Evolutionary conservation across 2,888 invertebrate species (phyloP), one percentile per base, ranked within the genome.

Genomic region (Conchocele bisecta): DNA sequence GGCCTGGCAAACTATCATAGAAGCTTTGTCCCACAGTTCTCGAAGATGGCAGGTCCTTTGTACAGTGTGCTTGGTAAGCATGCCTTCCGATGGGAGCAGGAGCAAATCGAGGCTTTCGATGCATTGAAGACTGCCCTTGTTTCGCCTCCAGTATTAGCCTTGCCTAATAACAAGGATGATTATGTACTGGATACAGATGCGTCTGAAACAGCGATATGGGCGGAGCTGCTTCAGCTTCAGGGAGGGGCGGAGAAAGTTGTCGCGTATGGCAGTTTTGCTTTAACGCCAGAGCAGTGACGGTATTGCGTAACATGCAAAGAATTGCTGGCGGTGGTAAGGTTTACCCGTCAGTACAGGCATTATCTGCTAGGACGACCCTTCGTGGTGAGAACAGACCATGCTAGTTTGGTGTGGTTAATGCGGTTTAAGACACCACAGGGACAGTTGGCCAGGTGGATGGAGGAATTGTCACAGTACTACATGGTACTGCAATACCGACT

Each of bases 121-220:
- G 31, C 20, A 22, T 31, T 60, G 13, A 65, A 51, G 31, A 9
- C 15, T 3, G 46, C 41, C 6, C 31, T 74, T 13, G 42, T 31
- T 9, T 35, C 56, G 5, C 53, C 74, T 6, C 64, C 64, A 17
- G 67, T 70, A 1, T 44, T 77, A 11, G 29, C 60, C 4, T 22
- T 77, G 15, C 70, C 77, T 11, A 50, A 51, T 13, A 31, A 17
- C 3, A 20, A 39, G 2, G 74, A 54, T 7, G 15, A 11, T 11
- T 68, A 70, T 26, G 58, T 77, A 0, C 33, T 77, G 41, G 68
- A 68, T 39, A 75, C 68, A 9, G 71, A 75, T 58, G 72, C 78
- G 0, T 37, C 24, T 9, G 39, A 39, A 57, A 4, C 1, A 0
- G 74, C 79, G 0, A 61, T 80, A n/a, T 78, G 75, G 9, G 63